Percentiles rank a stretch among this genome's conserved stretches.
phyloP scores from a whole-genome alignment of 2,113 vertebrate species.

The Oceanites oceanicus region DNA sequence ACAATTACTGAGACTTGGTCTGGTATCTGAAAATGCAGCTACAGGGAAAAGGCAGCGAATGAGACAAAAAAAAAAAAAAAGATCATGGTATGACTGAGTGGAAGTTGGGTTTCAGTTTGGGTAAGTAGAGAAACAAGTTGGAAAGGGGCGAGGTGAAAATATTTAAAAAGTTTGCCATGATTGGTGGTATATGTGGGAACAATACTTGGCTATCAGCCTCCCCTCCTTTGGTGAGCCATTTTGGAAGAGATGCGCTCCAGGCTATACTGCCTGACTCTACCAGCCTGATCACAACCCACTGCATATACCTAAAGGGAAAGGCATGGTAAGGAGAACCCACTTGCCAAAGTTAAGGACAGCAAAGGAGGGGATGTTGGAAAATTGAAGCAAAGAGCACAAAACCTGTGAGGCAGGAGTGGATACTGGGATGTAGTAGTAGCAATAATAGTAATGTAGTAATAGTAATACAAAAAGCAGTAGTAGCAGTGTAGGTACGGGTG shows the following conservation, averaged over 20 bases:
- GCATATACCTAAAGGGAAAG: not conserved
- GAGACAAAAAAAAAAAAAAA: not conserved
- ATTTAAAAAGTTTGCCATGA: rapidly evolving
- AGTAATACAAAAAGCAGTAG: not conserved
- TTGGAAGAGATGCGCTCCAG: not conserved
- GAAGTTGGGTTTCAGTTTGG: not conserved
- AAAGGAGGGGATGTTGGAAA: not conserved
- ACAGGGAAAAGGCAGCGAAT: not conserved
- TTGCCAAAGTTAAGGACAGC: not conserved
- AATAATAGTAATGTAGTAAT: not conserved
- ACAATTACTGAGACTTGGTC: not conserved
- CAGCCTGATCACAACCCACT: not conserved
- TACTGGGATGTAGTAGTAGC: not conserved
- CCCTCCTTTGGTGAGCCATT: not conserved
- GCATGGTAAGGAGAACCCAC: not conserved
- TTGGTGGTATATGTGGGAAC: not conserved
- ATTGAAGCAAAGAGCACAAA: not conserved
- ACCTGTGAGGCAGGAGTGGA: not conserved
- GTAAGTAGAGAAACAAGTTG: not conserved
- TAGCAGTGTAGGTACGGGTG: not conserved
- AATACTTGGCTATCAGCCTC: not conserved
- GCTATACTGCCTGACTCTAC: not conserved
- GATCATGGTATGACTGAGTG: not conserved
- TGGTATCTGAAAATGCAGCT: not conserved
- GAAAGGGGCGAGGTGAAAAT: not conserved